Conservation (phyloP, 2,113 vertebrate species). For the Elaphurus davidianus region DNA sequence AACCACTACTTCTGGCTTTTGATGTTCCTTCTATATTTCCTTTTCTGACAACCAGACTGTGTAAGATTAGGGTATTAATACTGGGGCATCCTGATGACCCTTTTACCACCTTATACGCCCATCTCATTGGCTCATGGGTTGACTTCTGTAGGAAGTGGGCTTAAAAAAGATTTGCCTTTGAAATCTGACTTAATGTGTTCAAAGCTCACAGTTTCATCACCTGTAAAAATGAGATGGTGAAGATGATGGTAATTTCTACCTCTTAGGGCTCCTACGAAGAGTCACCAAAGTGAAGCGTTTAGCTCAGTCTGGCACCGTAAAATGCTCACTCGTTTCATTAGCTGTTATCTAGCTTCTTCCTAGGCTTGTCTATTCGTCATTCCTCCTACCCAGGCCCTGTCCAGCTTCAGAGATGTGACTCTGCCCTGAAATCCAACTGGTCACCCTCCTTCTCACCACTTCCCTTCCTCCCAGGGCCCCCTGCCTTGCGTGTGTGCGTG, state of each 20-base stretch:
- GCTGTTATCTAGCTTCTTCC: neutral
- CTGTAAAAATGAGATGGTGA: neutral
- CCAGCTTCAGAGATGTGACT: neutral
- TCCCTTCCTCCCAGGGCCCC: neutral
- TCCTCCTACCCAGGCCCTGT: neutral
- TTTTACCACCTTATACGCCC: neutral
- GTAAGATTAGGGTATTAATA: neutral
- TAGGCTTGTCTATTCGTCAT: neutral
- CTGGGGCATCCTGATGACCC: too few species aligned
- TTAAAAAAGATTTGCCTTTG: neutral
- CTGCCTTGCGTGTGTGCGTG: too few species aligned
- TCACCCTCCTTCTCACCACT: neutral
- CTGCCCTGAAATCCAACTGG: neutral
- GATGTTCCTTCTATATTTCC: accelerated
- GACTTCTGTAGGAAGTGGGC: too few species aligned
- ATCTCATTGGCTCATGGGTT: neutral
- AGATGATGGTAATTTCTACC: neutral
- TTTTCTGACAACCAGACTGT: neutral
- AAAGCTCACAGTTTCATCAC: neutral
- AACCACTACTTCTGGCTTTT: neutral
- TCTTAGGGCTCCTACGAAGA: neutral
- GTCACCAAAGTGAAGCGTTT: neutral
- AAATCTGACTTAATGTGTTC: neutral
- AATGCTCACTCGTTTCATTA: neutral
- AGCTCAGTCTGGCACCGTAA: neutral